Percentiles rank a stretch among this genome's conserved stretches.
These are phyloP conservation scores for Elegia similella DNA, from an alignment of 2,888 invertebrate genomes.

Conservation along the genomic window DNA sequence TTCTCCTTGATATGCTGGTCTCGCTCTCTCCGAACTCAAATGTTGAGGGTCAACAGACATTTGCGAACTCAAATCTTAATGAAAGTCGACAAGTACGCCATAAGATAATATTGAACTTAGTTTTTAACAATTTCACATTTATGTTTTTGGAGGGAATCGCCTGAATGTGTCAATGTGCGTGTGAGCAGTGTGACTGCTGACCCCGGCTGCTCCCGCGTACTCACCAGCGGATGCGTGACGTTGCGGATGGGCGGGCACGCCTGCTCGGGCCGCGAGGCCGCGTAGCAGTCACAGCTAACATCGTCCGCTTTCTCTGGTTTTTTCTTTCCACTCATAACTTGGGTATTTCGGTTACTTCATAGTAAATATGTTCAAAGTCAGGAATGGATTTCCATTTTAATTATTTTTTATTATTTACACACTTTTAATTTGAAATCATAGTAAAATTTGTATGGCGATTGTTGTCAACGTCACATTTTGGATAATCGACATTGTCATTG, in stretches of 20 bases:
- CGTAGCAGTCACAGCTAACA: constrained; percentile 45
- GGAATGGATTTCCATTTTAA: constrained; percentile 34
- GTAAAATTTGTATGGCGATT: not conserved
- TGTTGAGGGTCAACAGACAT: too few species aligned
- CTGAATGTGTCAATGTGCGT: too few species aligned
- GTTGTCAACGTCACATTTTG: constrained; percentile 22
- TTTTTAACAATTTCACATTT: too few species aligned
- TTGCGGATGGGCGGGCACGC: constrained; percentile 50
- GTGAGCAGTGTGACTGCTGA: too few species aligned
- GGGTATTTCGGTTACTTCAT: constrained; percentile 7
- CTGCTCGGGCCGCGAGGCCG: constrained; percentile 35
- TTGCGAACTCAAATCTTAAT: too few species aligned
- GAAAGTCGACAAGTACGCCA: too few species aligned
- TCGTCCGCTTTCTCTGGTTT: constrained; percentile 37
- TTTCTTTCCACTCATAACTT: constrained; percentile 51
- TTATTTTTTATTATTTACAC: constrained; percentile 19
- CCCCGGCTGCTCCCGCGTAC: too few species aligned
- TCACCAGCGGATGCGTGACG: constrained; percentile 69
- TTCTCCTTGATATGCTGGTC: too few species aligned
- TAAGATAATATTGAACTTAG: too few species aligned
- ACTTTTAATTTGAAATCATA: not conserved
- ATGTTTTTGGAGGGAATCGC: too few species aligned
- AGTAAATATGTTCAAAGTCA: constrained; percentile 28
- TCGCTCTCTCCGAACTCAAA: too few species aligned
- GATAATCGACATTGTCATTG: not conserved